Percentiles rank a stretch among this genome's conserved stretches.
Conservation (phyloP, 1,140 invertebrate species). For the Lineus longissimus region DNA sequence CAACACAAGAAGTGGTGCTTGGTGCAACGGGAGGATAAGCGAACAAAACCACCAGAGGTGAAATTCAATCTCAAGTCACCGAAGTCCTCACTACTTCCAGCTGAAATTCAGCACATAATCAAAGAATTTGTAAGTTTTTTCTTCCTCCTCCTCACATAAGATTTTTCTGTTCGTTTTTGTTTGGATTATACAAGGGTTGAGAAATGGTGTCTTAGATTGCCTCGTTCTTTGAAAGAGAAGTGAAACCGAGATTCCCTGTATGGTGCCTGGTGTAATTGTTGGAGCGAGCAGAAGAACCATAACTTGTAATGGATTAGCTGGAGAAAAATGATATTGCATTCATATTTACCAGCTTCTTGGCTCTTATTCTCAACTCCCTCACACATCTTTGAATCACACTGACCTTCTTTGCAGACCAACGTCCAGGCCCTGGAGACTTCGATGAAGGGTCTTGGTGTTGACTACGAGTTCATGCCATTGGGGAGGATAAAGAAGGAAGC, state of each 20-base stretch:
- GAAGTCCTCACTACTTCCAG: slow-evolving; percentile 45
- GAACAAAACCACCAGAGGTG: slow-evolving; percentile 29
- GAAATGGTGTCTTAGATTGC: too few species aligned
- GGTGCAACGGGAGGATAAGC: slow-evolving; percentile 39
- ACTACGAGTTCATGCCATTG: slow-evolving; percentile 46
- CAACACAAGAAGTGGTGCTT: slow-evolving; percentile 56
- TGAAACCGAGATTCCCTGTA: too few species aligned
- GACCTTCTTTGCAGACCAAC: slow-evolving; percentile 27
- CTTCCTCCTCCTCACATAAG: background rate
- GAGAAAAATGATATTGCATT: too few species aligned
- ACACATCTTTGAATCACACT: too few species aligned
- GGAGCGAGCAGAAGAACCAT: too few species aligned
- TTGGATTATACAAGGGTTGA: too few species aligned
- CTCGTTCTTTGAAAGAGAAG: too few species aligned
- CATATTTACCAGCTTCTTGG: too few species aligned
- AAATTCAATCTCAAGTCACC: slow-evolving; percentile 39
- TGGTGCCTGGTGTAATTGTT: too few species aligned
- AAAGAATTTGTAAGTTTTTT: slow-evolving; percentile 46
- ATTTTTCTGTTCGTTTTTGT: background rate
- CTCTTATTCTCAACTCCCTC: too few species aligned
- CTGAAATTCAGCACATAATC: slow-evolving; percentile 47
- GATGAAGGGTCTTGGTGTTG: slow-evolving; percentile 29
- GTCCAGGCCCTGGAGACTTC: slow-evolving; percentile 42
- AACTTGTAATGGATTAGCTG: too few species aligned
- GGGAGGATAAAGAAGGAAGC: slow-evolving; percentile 43